Base-by-base conservation (phyloP, 2,113 vertebrate genomes). In the Oryctolagus cuniculus region DNA sequence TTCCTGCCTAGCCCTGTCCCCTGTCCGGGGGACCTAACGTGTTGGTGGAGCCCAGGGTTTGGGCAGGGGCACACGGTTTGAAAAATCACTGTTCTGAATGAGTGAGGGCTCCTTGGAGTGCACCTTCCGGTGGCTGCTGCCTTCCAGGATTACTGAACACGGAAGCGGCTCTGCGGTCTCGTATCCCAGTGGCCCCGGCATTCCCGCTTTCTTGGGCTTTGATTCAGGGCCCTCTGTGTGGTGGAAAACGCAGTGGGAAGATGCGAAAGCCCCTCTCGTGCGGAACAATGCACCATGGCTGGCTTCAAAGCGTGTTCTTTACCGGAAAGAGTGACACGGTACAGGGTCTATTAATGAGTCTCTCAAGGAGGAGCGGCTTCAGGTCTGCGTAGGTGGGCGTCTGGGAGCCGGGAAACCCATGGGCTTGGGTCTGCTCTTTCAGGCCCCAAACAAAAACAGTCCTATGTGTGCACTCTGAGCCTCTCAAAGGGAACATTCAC, bases 171-270 rank as follows among this genome's bases (percentile, higher is more conserved):
- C 70, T 44, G 5, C 2, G 1, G n/a, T 16, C 49, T 84, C 36
- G 22, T 24, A 38, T 25, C 44, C 31, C 17, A n/a, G 21, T 1
- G 31, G 31, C 49, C 24, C 16, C 1, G 53, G 66, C 89, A 93
- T 34, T 58, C 81, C 64, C 0, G 0, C n/a, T 58, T 73, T 58
- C 3, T 7, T 6, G 49, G 55, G 61, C 38, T 36, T 51, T 25
- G 75, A 79, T 17, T 38, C 38, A 66, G 84, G 49, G 38, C 19
- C 64, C 31, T 19, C 63, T 58, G 58, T n/a, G 49, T 34, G 27
- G 85, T 25, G 69, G 38, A 70, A 96, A 77, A 87, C 67, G 75
- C 94, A 74, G 82, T 44, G 49, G 82, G 73, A 29, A 29, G 29
- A 29, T 69, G 91, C 34, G 69, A 87, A 75, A 58, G 70, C 49